Evolutionary conservation across 2,888 invertebrate species (phyloP), one percentile per base, ranked within the genome.

Genomic region (Neoascia interrupta): DNA sequence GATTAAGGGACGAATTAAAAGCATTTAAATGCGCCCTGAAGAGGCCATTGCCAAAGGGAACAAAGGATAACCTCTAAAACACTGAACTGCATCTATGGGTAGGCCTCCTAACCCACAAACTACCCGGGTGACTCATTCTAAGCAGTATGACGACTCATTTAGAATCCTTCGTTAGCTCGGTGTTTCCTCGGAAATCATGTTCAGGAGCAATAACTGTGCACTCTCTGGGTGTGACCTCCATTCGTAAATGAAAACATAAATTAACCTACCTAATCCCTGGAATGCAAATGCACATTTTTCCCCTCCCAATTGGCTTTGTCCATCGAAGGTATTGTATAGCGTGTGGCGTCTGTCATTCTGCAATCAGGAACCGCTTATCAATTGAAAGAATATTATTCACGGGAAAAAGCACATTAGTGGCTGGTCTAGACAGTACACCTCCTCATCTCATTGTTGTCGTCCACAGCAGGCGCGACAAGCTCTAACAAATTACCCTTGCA

Each of bases 401-500:
- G 13, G 19, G 39, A 37, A 45, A 53, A 53, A 53, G n/a, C n/a
- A 36, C 51, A 49, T 43, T 69, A 51, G 69, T 61, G 51, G 23
- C 13, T 15, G 23, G 73, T 73, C 73, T 74, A 74, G 74, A 74
- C 74, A 47, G 58, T 43, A 5, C 5, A 13, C 6, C 8, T 16
- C 36, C 41, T 3, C 11, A 19, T 13, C 15, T 5, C 34, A 16
- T 51, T n/a, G 19, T 13, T 5, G 23, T 37, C 36, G 36, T 26
- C 51, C 60, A 34, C 34, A 8, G 11, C 49, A 26, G 5, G 23
- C n/a, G 37, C 34, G 37, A 69, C 37, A 61, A 54, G 69, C 49
- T 49, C 51, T 51, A 61, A 69, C 70, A 75, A 75, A 75, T 75
- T 63, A 63, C 75, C 75, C 37, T 58, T 43, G 75, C 69, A 74